Percentiles rank a stretch among this genome's conserved stretches.
phyloP scores from a whole-genome alignment of 1,140 invertebrate genomes.

The Cyrtorhinus lividipennis region DNA sequence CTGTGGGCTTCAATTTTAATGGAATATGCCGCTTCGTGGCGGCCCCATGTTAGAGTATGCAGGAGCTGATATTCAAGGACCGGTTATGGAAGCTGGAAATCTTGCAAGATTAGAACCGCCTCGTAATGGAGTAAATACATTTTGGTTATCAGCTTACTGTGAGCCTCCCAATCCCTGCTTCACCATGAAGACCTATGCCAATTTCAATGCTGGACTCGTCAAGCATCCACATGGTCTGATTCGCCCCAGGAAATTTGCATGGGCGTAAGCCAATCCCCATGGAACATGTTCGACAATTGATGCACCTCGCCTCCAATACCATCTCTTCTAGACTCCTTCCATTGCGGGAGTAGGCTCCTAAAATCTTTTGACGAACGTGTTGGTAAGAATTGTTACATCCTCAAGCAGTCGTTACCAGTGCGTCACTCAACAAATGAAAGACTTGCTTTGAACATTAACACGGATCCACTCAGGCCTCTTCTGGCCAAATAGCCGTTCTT shows the following conservation, averaged over 20 bases:
- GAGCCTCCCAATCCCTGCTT: constrained; percentile 59
- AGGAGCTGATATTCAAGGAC: too few species aligned
- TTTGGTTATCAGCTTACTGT: constrained; percentile 43
- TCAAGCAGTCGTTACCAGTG: neutral
- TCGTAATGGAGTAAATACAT: too few species aligned
- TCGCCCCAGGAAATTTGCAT: constrained; percentile 54
- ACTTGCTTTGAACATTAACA: constrained; percentile 53
- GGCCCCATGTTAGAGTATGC: too few species aligned
- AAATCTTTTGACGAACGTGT: constrained; percentile 50
- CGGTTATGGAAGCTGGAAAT: neutral
- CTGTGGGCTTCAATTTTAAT: too few species aligned
- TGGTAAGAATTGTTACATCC: too few species aligned
- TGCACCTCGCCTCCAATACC: constrained; percentile 5
- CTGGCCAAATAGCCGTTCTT: constrained; percentile 38
- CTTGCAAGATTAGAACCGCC: too few species aligned
- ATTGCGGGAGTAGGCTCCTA: constrained; percentile 52
- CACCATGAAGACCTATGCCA: constrained; percentile 72
- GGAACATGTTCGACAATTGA: constrained; percentile 40
- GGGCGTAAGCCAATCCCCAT: constrained; percentile 54
- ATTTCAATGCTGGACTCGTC: constrained; percentile 56
- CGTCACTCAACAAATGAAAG: neutral
- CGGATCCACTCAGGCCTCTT: constrained; percentile 60
- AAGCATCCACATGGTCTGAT: constrained; percentile 47
- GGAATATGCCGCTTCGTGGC: too few species aligned
- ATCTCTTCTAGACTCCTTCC: constrained; percentile 41